phyloP scores from a whole-genome alignment of 2,113 vertebrate genomes.

The Alligator sinensis region DNA sequence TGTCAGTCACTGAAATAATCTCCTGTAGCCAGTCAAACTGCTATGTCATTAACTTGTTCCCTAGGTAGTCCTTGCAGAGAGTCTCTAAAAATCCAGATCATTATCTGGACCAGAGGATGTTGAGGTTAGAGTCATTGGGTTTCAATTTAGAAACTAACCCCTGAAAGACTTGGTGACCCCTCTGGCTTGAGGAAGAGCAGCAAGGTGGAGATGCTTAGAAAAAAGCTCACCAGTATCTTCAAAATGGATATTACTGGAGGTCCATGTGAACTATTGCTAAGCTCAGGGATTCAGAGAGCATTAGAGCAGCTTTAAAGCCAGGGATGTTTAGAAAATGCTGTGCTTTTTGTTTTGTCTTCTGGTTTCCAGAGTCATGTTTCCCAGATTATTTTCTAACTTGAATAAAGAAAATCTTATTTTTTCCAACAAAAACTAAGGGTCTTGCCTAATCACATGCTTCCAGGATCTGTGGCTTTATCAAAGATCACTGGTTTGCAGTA shows the following conservation, averaged over 20 bases:
- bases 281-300: neutral
- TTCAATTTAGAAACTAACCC: fast-evolving
- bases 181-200: neutral
- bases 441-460: neutral
- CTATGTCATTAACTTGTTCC: fast-evolving
- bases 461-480: neutral
- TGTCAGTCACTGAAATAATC: neutral
- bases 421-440: neutral
- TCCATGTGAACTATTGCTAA: fast-evolving
- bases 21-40: neutral
- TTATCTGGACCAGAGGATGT: neutral
- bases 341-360: neutral
- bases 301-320: neutral
- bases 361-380: neutral
- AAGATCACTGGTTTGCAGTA: neutral
- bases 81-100: neutral
- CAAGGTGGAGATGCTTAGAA: neutral
- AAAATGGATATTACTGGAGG: neutral
- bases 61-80: fast-evolving
- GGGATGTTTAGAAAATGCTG: neutral
- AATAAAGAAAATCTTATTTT: neutral
- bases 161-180: neutral
- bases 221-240: neutral
- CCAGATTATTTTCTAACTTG: neutral
- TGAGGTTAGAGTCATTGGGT: neutral